Conservation (phyloP, 2,888 invertebrate species). For the Papilio gigon region DNA sequence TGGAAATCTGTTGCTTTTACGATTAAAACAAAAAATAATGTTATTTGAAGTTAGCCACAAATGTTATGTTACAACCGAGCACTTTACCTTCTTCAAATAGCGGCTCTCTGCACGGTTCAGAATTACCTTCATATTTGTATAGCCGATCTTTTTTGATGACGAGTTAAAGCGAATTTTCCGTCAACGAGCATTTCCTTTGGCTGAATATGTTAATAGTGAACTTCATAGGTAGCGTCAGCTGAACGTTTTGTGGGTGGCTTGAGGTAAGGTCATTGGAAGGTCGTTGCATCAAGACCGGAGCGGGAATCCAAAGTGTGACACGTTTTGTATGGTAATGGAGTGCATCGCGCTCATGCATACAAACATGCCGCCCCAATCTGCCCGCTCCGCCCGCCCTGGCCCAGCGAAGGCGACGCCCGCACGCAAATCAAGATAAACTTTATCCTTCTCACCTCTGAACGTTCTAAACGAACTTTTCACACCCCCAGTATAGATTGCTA, state of each 20-base stretch:
- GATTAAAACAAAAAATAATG: slow-evolving; percentile 11
- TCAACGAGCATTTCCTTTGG: not conserved
- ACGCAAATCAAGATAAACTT: slow-evolving; percentile 19
- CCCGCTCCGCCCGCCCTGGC: slow-evolving; percentile 4
- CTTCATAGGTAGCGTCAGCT: not conserved
- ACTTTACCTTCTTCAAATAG: too few species aligned
- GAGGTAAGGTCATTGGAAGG: slow-evolving; percentile 15
- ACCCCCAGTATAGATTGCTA: slow-evolving; percentile 9
- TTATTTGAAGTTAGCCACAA: not conserved
- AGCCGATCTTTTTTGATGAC: not conserved
- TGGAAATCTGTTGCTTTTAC: slow-evolving; percentile 4
- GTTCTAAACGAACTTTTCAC: slow-evolving; percentile 22
- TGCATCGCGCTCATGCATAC: slow-evolving; percentile 38
- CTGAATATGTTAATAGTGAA: not conserved
- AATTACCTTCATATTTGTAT: too few species aligned
- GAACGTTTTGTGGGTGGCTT: slow-evolving; percentile 3
- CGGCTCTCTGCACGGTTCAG: too few species aligned
- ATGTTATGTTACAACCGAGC: not conserved
- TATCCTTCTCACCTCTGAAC: slow-evolving; percentile 18
- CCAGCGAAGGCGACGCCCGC: not conserved
- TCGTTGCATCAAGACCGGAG: not conserved
- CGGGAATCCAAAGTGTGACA: slow-evolving; percentile 21
- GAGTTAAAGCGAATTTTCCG: not conserved
- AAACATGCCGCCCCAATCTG: slow-evolving; percentile 31
- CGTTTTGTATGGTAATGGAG: slow-evolving; percentile 39